Conservation (phyloP, 2,113 vertebrate species). For the Tachuris rubrigastra region DNA sequence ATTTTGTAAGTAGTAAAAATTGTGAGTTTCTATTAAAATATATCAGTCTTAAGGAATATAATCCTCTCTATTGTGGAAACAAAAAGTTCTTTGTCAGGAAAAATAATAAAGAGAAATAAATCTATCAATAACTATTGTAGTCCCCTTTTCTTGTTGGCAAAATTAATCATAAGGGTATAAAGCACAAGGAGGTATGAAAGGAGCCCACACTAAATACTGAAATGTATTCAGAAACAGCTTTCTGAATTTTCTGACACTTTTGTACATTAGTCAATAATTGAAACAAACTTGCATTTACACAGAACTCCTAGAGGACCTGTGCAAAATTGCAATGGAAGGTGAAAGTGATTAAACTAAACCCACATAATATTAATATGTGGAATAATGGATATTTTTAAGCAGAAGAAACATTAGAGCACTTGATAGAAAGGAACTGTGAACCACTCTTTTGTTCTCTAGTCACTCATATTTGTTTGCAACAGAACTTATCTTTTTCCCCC, state of each 20-base stretch:
- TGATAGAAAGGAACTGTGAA: not conserved
- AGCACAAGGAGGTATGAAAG: conserved; percentile 3
- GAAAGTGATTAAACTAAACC: not conserved
- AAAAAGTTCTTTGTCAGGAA: conserved; percentile 37
- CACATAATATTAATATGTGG: not conserved
- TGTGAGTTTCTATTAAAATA: conserved; percentile 60
- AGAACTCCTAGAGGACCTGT: not conserved
- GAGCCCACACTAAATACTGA: not conserved
- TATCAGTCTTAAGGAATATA: conserved; percentile 6
- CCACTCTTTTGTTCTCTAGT: not conserved
- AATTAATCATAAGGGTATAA: conserved; percentile 35
- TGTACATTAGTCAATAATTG: not conserved
- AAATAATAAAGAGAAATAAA: conserved; percentile 52
- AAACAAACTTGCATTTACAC: not conserved
- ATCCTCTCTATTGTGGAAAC: not conserved
- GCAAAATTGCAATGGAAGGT: not conserved
- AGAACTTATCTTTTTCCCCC: not conserved
- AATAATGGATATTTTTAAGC: not conserved
- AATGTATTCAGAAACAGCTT: not conserved
- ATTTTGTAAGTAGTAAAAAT: conserved; percentile 75
- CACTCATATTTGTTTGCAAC: not conserved
- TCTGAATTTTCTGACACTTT: not conserved
- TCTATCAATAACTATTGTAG: conserved; percentile 36
- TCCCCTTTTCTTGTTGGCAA: conserved; percentile 17
- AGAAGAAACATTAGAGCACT: not conserved